Evolutionary conservation across 2,888 invertebrate species (phyloP).

Genomic region (Tridacna gigas): DNA sequence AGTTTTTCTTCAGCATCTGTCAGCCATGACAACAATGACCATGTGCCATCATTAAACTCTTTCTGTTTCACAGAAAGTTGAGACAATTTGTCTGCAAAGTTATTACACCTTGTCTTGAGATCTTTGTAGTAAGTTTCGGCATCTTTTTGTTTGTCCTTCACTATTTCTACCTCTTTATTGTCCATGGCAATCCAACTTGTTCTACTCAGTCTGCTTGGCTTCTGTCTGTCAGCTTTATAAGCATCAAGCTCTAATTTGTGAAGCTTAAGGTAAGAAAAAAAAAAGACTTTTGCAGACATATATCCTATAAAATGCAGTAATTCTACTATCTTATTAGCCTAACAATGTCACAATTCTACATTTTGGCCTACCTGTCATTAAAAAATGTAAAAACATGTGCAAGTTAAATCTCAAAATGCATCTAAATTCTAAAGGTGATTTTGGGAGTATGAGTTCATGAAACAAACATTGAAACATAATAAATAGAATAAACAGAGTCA

Average conservation of each 20-base stretch:
- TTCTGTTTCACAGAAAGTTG: slow-evolving; percentile 95
- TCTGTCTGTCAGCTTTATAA: slow-evolving; percentile 86
- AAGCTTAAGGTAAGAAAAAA: slow-evolving; percentile 64
- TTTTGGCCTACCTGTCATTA: no score
- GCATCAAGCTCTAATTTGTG: slow-evolving; percentile 81
- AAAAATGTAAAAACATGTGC: no score
- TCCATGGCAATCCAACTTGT: slow-evolving; percentile 80
- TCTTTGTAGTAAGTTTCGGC: slow-evolving; percentile 88
- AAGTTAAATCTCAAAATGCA: no score
- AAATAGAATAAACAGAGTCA: no score
- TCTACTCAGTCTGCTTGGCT: slow-evolving; percentile 72
- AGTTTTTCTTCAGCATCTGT: slow-evolving; percentile 89
- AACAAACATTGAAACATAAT: no score
- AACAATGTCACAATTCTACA: no score
- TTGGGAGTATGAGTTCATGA: no score
- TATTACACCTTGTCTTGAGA: slow-evolving; percentile 92
- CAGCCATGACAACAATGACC: slow-evolving; percentile 97
- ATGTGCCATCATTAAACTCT: slow-evolving; percentile 97
- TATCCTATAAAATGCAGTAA: no score
- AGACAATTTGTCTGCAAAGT: slow-evolving; percentile 94
- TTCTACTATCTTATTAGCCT: no score
- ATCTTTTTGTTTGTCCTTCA: slow-evolving; percentile 86
- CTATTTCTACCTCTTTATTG: slow-evolving; percentile 86
- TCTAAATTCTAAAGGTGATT: no score
- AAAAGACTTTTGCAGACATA: background rate